Evolutionary conservation across 2,888 invertebrate genomes (phyloP).

Genomic region (Acanthosepion lycidas): DNA sequence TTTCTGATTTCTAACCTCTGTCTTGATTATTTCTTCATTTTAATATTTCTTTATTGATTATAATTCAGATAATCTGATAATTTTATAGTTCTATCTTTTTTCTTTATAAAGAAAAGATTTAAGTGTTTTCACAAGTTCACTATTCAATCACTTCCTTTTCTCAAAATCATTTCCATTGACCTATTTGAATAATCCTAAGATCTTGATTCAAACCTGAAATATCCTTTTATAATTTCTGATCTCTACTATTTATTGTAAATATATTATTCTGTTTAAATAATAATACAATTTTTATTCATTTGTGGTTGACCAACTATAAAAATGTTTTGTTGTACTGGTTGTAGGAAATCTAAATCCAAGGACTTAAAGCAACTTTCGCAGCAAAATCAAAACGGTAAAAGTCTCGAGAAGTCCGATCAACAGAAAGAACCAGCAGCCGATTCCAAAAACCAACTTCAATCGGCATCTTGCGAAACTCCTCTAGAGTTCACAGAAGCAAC

Average conservation of each 20-base stretch:
- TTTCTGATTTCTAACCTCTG: too few species aligned
- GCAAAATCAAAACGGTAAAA: not conserved
- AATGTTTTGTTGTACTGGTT: slow-evolving; percentile 33
- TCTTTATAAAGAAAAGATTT: not conserved
- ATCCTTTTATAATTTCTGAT: not conserved
- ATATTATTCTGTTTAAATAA: not conserved
- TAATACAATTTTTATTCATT: not conserved
- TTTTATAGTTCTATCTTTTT: not conserved
- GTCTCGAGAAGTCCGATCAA: not conserved
- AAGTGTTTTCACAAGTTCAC: not conserved
- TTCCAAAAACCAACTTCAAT: slow-evolving; percentile 13
- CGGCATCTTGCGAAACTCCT: not conserved
- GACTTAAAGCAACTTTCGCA: not conserved
- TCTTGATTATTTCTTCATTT: not conserved
- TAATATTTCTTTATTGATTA: not conserved
- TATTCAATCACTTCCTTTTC: not conserved
- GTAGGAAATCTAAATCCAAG: slow-evolving; percentile 13
- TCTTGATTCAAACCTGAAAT: not conserved
- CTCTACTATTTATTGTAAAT: not conserved
- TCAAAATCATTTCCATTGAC: not conserved
- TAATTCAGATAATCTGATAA: not conserved
- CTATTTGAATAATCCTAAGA: not conserved
- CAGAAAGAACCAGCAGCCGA: not conserved
- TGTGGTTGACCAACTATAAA: not conserved
- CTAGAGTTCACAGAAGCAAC: not conserved